phyloP scores from a whole-genome alignment of 2,113 vertebrate genomes.

The Oplegnathus fasciatus region DNA sequence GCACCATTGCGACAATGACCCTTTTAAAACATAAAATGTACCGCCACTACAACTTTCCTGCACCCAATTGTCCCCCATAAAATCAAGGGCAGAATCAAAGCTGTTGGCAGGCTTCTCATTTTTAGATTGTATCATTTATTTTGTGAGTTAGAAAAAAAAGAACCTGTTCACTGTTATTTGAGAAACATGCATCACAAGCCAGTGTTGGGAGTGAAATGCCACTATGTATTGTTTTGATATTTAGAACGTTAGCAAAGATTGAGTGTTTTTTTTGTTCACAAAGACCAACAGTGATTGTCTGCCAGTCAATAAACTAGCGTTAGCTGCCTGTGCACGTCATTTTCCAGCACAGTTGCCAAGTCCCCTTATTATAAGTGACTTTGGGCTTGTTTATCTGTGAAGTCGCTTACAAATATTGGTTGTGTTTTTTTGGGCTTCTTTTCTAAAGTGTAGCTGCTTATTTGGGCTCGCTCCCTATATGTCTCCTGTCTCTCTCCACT shows the following conservation, averaged over 20 bases:
- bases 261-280: neutral
- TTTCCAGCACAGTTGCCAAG: too few relatives aligned
- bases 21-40: constrained; percentile 25
- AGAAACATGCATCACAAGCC: neutral
- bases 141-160: neutral
- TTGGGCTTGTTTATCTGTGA: too few relatives aligned
- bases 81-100: constrained; percentile 35
- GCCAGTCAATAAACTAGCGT: neutral
- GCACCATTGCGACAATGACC: neutral
- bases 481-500: too few relatives aligned
- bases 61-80: neutral
- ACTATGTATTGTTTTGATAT: neutral
- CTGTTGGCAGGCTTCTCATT: constrained; percentile 12
- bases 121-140: neutral
- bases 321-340: neutral
- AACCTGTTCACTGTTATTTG: neutral
- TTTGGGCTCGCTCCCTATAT: too few relatives aligned
- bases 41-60: neutral
- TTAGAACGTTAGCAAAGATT: neutral
- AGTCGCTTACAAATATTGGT: too few relatives aligned
- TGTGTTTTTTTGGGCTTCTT: too few relatives aligned
- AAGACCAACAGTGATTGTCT: neutral
- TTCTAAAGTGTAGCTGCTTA: too few relatives aligned
- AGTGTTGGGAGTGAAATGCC: neutral
- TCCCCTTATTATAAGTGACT: too few relatives aligned